These are phyloP conservation scores for Hemistola chrysoprasaria DNA, from an alignment of 2,888 invertebrate species.

Conservation along the genomic window DNA sequence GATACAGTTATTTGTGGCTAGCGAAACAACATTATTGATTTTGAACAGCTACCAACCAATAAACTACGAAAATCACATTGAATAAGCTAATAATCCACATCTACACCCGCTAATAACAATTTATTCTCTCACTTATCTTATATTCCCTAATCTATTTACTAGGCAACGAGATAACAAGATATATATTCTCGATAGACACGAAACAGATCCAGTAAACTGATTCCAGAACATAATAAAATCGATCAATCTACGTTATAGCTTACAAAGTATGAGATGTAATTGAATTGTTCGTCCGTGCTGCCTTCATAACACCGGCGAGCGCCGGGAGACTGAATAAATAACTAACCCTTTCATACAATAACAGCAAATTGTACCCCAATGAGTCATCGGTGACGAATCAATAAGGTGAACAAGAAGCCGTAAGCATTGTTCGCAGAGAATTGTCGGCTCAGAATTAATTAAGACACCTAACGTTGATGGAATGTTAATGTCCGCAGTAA, in stretches of 20 bases:
- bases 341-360: conserved; percentile 24
- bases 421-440: conserved; percentile 19
- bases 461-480: conserved; percentile 22
- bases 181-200: conserved; percentile 20
- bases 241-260: conserved; percentile 35
- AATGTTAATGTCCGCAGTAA: conserved; percentile 27
- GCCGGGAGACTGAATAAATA: conserved; percentile 32
- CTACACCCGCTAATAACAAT: too few species aligned
- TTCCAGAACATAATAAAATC: conserved; percentile 28
- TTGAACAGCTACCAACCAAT: too few species aligned
- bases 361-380: conserved; percentile 20
- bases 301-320: conserved; percentile 17
- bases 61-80: too few species aligned
- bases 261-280: conserved; percentile 32
- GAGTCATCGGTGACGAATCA: conserved; percentile 27
- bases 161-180: conserved; percentile 11
- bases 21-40: too few species aligned
- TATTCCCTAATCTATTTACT: not conserved
- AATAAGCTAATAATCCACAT: too few species aligned
- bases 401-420: conserved; percentile 25
- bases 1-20: too few species aligned
- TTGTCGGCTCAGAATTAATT: conserved; percentile 22
- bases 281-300: conserved; percentile 27
- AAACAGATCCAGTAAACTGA: conserved; percentile 27
- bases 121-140: too few species aligned